phyloP scores from a whole-genome alignment of 2,888 invertebrate species.

The Caenorhabditis angaria region DNA sequence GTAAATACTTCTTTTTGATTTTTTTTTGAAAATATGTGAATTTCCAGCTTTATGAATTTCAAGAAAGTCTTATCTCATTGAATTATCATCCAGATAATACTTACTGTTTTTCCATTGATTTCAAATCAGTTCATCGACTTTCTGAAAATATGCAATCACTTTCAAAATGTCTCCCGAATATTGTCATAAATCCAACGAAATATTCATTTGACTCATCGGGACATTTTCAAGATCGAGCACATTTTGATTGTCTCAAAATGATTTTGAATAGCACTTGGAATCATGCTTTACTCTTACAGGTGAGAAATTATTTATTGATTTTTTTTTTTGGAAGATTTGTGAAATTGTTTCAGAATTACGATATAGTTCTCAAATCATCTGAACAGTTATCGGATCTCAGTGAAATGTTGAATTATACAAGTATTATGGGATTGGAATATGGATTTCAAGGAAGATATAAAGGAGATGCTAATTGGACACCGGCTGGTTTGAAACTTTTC shows the following conservation, averaged over 20 bases:
- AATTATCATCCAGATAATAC: conserved; percentile 34
- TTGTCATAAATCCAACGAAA: conserved; percentile 23
- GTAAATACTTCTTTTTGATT: neutral
- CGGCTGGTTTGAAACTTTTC: conserved; percentile 31
- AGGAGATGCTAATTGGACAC: conserved; percentile 34
- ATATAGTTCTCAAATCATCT: conserved; percentile 28
- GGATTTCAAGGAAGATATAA: conserved; percentile 24
- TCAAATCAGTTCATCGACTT: conserved; percentile 20
- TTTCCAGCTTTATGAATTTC: conserved; percentile 28
- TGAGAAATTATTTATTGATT: neutral
- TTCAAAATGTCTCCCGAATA: conserved; percentile 25
- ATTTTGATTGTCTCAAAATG: conserved; percentile 32
- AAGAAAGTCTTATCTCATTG: conserved; percentile 31
- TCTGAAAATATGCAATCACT: conserved; percentile 16
- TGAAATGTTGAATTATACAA: conserved; percentile 29
- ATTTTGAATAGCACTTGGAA: conserved; percentile 26
- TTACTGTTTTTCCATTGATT: conserved; percentile 32
- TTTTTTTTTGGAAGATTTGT: neutral
- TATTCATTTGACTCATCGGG: conserved; percentile 20
- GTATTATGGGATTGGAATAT: conserved; percentile 36
- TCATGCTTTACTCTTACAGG: conserved; percentile 31
- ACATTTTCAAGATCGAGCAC: conserved; percentile 34
- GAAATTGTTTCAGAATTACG: conserved; percentile 21
- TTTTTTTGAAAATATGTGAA: neutral
- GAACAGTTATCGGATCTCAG: conserved; percentile 33